Evolutionary conservation across 2,113 vertebrate species (phyloP), one percentile per base, ranked within the genome.

Genomic region (Phasianus colchicus): DNA sequence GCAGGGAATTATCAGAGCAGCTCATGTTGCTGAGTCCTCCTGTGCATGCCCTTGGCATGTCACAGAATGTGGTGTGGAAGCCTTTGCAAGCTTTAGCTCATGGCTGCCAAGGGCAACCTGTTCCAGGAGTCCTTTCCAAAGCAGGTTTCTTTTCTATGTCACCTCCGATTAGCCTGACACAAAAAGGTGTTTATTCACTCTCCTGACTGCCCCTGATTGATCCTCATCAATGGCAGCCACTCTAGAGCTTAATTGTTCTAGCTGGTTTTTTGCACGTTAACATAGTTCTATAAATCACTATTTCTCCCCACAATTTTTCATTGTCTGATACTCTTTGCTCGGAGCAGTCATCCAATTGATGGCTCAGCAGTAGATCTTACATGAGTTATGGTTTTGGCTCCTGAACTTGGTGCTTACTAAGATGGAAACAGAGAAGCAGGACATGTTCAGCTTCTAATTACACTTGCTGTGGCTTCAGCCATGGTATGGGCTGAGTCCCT

Each of bases 21-120:
- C 40, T 81, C 66, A n/a, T 71, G 25, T 47, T 48, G 17, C 27
- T 70, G 58, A 66, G 10, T 27, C 63, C 81, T 54, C 58, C 72
- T 60, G 55, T 45, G 20, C 19, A 1, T 11, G 27, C 40, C 27
- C 29, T 43, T 71, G 52, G 36, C 48, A 30, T 3, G 3, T 29
- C 61, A 48, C 32, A 20, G 9, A 69, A n/a, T 0, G 0, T 32
- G 63, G 18, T 63, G 34, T 48, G 71, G 27, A 29, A 60, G 47
- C 38, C n/a, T 57, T 78, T 65, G 13, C 57, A 50, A 63, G 21
- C 42, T 83, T 88, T 81, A 65, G 86, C 34, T 84, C 36, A 24
- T 55, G 69, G 22, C 75, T 92, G 66, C 88, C 74, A 72, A 86
- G 54, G 66, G 30, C 94, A 82, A 70, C 82, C 50, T 93, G 57